phyloP scores from a whole-genome alignment of 2,888 invertebrate species.

The Drosophila kanekoi region DNA sequence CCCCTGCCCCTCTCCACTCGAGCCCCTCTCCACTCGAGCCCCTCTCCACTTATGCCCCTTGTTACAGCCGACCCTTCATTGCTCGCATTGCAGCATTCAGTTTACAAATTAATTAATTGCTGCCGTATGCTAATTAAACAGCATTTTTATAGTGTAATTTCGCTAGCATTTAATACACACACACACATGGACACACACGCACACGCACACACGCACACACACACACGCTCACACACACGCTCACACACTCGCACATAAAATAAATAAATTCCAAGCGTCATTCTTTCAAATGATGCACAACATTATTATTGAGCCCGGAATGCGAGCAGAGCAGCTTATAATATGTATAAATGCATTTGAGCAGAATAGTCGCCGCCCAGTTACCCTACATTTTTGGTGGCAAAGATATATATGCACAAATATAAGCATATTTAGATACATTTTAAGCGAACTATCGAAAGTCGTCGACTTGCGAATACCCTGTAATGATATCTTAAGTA shows the following conservation, averaged over 20 bases:
- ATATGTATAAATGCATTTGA: not conserved
- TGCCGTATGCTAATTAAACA: slow-evolving; percentile 81
- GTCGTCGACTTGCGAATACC: not conserved
- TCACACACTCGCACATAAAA: slow-evolving; percentile 19
- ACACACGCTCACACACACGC: slow-evolving; percentile 1
- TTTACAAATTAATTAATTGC: slow-evolving; percentile 79
- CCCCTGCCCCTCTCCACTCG: too few species aligned
- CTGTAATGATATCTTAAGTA: not conserved
- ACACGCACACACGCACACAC: slow-evolving; percentile 7
- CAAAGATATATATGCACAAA: not conserved
- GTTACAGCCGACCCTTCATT: not conserved
- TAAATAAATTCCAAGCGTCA: slow-evolving; percentile 49
- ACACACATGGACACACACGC: slow-evolving; percentile 9
- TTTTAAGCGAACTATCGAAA: not conserved
- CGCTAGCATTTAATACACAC: slow-evolving; percentile 22
- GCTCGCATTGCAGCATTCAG: slow-evolving; percentile 36
- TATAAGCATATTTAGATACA: not conserved
- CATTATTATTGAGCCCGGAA: slow-evolving; percentile 28
- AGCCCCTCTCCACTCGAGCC: too few species aligned
- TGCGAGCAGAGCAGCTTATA: slow-evolving; percentile 18
- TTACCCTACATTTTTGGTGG: slow-evolving; percentile 3
- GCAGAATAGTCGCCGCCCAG: not conserved
- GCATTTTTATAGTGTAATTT: slow-evolving; percentile 67
- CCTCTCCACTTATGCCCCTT: not conserved
- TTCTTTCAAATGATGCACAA: slow-evolving; percentile 41